Percentiles rank a stretch among this genome's conserved stretches.
Conservation (phyloP, 2,888 invertebrate genomes). For the Podabrus alpinus region DNA sequence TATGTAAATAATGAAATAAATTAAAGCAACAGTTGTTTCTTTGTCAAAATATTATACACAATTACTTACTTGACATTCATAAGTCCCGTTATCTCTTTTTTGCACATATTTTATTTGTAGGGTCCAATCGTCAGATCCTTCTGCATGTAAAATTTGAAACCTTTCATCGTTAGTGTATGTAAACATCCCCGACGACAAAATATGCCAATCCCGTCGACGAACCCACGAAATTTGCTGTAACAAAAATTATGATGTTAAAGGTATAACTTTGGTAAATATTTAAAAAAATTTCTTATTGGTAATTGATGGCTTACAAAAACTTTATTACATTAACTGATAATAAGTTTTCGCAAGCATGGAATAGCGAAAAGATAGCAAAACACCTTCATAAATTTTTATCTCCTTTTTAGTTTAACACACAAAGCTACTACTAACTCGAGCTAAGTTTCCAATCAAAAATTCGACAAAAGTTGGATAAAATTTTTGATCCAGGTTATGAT, state of each 20-base stretch:
- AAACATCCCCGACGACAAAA: conserved; percentile 86
- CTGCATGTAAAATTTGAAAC: conserved; percentile 77
- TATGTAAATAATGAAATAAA: background rate
- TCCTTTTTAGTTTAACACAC: background rate
- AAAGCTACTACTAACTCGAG: background rate
- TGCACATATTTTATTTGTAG: conserved; percentile 93
- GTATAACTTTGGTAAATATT: background rate
- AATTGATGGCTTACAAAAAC: background rate
- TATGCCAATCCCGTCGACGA: conserved; percentile 90
- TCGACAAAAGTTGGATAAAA: background rate
- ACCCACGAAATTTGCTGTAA: conserved; percentile 89
- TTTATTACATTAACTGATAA: background rate
- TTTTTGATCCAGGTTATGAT: background rate
- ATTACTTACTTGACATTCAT: conserved; percentile 84
- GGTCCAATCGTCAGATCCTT: conserved; percentile 92
- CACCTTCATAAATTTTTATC: background rate
- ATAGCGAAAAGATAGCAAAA: background rate
- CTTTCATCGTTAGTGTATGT: conserved; percentile 91
- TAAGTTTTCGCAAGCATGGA: background rate
- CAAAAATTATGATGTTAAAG: conserved; percentile 27
- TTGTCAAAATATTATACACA: background rate
- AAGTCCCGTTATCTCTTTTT: conserved; percentile 90
- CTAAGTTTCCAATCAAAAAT: background rate
- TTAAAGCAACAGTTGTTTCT: background rate
- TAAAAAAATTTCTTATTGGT: background rate